Evolutionary conservation across 2,888 invertebrate genomes (phyloP).

Genomic region (Cephus nigrinus): DNA sequence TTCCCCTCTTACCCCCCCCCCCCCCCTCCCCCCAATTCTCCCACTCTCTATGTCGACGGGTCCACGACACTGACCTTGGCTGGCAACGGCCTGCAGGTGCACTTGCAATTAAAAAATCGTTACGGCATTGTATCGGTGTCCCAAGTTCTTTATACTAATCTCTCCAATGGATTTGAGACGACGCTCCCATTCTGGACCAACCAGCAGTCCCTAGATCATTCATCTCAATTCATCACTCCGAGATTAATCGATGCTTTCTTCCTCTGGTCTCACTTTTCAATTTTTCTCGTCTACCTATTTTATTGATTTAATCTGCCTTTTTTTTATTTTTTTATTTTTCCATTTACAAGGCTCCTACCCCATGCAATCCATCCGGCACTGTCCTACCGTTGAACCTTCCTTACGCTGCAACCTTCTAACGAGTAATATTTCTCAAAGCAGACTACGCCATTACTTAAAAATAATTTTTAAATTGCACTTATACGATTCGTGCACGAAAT

Average conservation of each 20-base stretch:
- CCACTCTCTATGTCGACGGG: constrained; percentile 3
- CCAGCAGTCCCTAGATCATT: not conserved
- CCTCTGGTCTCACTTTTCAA: not conserved
- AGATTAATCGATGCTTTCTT: not conserved
- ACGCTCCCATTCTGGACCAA: not conserved
- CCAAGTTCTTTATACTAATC: not conserved
- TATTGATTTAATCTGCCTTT: not conserved
- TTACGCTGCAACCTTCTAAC: not conserved
- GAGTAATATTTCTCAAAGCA: not conserved
- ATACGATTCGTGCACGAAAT: not conserved
- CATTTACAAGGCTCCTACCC: not conserved
- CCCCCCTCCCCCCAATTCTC: not conserved
- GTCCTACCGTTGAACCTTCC: not conserved
- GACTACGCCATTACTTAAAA: not conserved
- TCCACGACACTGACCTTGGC: constrained; percentile 22
- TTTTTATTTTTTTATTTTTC: not conserved
- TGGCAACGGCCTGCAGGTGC: constrained; percentile 20
- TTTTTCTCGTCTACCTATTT: not conserved
- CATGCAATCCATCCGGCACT: not conserved
- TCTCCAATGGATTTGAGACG: not conserved
- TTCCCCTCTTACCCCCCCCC: not conserved
- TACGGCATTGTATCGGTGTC: constrained; percentile 21
- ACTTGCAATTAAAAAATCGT: constrained; percentile 23
- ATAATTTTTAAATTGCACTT: not conserved
- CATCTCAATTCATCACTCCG: not conserved